A percentile compares a stretch with the other conserved stretches of the same genome.
phyloP scores from a whole-genome alignment of 2,113 vertebrate genomes.

The Sardina pilchardus region DNA sequence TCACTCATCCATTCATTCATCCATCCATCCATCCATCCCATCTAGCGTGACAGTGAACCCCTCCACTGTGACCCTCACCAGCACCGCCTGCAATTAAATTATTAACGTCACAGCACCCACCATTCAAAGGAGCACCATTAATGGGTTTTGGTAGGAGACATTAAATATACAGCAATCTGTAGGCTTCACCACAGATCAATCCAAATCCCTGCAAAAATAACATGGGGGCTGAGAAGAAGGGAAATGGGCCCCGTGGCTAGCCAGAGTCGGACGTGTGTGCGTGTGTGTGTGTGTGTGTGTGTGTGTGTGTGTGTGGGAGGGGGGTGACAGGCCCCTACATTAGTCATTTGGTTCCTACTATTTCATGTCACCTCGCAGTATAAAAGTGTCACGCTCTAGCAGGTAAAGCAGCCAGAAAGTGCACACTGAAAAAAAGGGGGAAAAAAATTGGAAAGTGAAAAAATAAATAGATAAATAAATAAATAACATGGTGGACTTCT shows the following conservation, averaged over 20 bases:
- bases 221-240: constrained; percentile 37
- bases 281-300: constrained; percentile 18
- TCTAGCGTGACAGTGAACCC: not conserved
- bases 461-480: not conserved
- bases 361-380: constrained; percentile 59
- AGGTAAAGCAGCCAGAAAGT: constrained; percentile 59
- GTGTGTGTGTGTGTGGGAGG: constrained; percentile 24
- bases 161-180: constrained; percentile 65
- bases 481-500: constrained; percentile 49
- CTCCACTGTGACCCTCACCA: constrained; percentile 6
- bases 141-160: constrained; percentile 64
- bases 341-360: constrained; percentile 61
- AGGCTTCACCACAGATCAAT: constrained; percentile 64
- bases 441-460: constrained; percentile 42
- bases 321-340: constrained; percentile 45
- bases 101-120: constrained; percentile 65
- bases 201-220: constrained; percentile 61
- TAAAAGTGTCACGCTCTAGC: constrained; percentile 59
- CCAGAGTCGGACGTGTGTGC: not conserved
- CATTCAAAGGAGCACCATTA: constrained; percentile 56
- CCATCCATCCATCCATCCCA: not conserved
- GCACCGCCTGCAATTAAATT: constrained; percentile 68
- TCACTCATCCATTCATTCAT: not conserved
- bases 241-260: constrained; percentile 24
- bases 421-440: constrained; percentile 23